Percentiles rank a stretch among this genome's conserved stretches.
Conservation (phyloP, 2,797 vertebrate species). For the Novumbra hubbsi region DNA sequence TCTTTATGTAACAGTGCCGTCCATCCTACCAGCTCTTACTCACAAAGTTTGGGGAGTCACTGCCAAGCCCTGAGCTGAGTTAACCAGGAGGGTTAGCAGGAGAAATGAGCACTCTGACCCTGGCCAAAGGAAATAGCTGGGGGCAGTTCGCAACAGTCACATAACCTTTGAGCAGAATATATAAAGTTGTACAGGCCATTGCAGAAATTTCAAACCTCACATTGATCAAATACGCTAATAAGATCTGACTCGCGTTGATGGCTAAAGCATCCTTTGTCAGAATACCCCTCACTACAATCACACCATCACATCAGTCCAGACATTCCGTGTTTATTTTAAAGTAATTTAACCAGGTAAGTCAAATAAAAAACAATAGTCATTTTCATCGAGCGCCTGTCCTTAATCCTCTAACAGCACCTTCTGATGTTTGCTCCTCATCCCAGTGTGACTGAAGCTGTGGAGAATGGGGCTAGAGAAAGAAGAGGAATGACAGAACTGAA, state of each 20-base stretch:
- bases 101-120: background rate
- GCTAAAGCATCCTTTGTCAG: background rate
- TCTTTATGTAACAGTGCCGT: slow-evolving; percentile 32
- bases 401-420: slow-evolving; percentile 20
- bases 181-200: background rate
- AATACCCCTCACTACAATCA: background rate
- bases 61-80: slow-evolving; percentile 18
- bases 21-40: slow-evolving; percentile 36
- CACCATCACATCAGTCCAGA: background rate
- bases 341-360: too few relatives aligned
- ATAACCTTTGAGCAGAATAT: background rate
- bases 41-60: slow-evolving; percentile 19
- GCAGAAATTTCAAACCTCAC: background rate
- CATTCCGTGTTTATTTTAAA: too few relatives aligned
- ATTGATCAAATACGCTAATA: background rate
- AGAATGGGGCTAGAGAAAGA: slow-evolving; percentile 21
- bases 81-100: background rate
- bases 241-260: background rate
- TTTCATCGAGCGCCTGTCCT: too few relatives aligned
- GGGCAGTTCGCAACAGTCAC: background rate
- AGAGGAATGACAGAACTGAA: background rate
- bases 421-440: slow-evolving; percentile 45
- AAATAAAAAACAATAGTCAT: too few relatives aligned
- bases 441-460: slow-evolving; percentile 47
- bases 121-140: background rate